Percentiles rank a stretch among this genome's conserved stretches.
These are phyloP conservation scores for Oligia strigilis DNA, from an alignment of 2,888 invertebrate genomes.

Conservation along the genomic window DNA sequence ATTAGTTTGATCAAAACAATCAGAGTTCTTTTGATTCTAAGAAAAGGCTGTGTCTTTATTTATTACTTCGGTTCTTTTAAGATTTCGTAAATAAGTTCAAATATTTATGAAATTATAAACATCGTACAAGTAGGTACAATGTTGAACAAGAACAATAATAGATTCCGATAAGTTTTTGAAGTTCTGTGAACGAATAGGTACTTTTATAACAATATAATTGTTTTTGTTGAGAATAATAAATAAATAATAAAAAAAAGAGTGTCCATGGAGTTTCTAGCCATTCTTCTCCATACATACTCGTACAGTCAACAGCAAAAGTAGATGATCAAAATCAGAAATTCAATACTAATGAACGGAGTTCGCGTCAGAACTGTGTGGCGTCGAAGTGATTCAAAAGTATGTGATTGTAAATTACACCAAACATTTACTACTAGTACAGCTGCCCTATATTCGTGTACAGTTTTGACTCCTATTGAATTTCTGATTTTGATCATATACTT, in stretches of 20 bases:
- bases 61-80: neutral
- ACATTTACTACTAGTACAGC: too few relatives aligned
- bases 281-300: too few relatives aligned
- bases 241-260: neutral
- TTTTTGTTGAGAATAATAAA: too few relatives aligned
- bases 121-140: neutral
- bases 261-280: neutral
- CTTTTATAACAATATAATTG: neutral
- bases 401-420: too few relatives aligned
- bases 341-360: too few relatives aligned
- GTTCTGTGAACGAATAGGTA: neutral
- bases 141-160: neutral
- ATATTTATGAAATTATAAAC: neutral
- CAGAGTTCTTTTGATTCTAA: neutral
- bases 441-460: too few relatives aligned
- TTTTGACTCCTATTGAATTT: too few relatives aligned
- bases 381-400: too few relatives aligned
- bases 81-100: conserved; percentile 3
- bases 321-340: too few relatives aligned
- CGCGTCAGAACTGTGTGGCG: too few relatives aligned
- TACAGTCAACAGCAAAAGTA: too few relatives aligned
- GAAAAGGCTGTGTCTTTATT: neutral
- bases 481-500: too few relatives aligned
- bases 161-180: neutral
- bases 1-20: conserved; percentile 5